Conservation (phyloP, 2,888 invertebrate species). For the Panzeria rudis region DNA sequence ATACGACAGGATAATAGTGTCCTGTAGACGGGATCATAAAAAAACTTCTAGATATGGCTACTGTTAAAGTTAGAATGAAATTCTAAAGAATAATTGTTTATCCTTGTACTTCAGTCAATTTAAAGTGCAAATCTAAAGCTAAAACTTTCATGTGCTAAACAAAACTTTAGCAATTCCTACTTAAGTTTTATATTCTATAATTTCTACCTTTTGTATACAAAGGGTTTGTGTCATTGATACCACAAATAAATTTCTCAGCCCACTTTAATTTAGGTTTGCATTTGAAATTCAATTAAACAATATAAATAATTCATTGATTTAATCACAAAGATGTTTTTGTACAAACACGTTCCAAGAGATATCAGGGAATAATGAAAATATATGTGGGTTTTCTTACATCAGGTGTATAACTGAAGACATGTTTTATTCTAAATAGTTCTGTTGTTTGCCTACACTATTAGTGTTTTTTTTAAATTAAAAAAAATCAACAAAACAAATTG, state of each 20-base stretch:
- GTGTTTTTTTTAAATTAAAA: background rate
- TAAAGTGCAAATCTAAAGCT: background rate
- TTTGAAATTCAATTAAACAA: background rate
- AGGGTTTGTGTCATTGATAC: background rate
- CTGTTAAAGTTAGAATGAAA: too few species aligned
- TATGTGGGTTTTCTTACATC: slow-evolving; percentile 28
- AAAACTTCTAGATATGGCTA: background rate
- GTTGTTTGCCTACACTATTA: background rate
- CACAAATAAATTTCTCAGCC: background rate
- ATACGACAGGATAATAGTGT: background rate
- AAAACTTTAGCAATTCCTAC: too few species aligned
- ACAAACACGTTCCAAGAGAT: background rate
- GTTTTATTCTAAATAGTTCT: slow-evolving; percentile 9
- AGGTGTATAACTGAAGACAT: background rate
- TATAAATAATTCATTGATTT: background rate
- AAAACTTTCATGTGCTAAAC: too few species aligned
- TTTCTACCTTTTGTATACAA: background rate
- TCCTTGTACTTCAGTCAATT: background rate
- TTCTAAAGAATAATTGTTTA: background rate
- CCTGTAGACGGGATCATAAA: background rate
- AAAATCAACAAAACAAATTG: background rate
- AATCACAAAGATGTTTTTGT: background rate
- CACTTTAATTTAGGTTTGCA: background rate
- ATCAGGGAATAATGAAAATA: background rate
- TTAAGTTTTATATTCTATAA: background rate